Evolutionary conservation across 2,113 vertebrate species (phyloP).

Genomic region (Crotalus helleri): DNA sequence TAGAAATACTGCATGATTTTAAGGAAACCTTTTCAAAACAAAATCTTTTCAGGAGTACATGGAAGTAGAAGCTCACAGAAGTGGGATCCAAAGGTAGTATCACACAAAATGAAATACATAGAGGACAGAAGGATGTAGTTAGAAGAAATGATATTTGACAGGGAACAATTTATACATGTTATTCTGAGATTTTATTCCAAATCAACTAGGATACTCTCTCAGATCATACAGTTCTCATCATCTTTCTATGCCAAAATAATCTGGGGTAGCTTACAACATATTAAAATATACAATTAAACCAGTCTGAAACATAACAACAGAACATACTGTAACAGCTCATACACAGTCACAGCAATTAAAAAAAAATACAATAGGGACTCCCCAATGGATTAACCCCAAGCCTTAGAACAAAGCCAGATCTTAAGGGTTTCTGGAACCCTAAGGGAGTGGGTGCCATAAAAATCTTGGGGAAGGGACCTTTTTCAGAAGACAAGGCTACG

Average conservation of each 20-base stretch:
- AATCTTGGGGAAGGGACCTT: not conserved
- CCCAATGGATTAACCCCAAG: not conserved
- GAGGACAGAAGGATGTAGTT: not conserved
- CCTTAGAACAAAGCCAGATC: not conserved
- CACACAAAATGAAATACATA: not conserved
- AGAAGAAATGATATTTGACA: not conserved
- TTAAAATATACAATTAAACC: not conserved
- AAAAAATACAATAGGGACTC: not conserved
- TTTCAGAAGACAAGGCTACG: not conserved
- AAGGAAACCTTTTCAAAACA: not conserved
- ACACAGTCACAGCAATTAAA: not conserved
- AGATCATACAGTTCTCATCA: not conserved
- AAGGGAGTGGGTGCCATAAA: not conserved
- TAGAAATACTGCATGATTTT: not conserved
- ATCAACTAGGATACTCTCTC: not conserved
- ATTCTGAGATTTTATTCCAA: not conserved
- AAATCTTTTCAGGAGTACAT: not conserved
- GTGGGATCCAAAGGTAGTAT: not conserved
- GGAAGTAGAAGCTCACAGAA: not conserved
- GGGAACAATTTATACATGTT: not conserved
- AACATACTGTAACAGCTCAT: not conserved
- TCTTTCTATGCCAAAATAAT: no score
- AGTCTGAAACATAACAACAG: not conserved
- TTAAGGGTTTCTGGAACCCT: not conserved
- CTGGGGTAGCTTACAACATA: not conserved